These are phyloP conservation scores for Leucoraja erinaceus DNA, from an alignment of 2,113 vertebrate genomes.

Conservation along the genomic window DNA sequence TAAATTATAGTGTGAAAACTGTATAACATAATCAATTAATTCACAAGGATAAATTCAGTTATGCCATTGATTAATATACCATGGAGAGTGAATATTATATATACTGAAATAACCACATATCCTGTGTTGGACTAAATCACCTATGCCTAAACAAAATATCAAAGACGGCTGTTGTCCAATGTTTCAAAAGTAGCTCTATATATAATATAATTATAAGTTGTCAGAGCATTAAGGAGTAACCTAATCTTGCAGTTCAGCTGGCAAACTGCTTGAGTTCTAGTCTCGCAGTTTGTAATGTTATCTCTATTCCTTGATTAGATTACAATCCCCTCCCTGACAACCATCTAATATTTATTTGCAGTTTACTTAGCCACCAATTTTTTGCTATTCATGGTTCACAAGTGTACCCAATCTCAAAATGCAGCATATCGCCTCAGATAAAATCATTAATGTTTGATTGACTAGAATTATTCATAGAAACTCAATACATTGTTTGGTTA, in stretches of 20 bases:
- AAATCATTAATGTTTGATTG: not conserved
- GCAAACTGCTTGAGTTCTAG: conserved; percentile 20
- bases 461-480: not conserved
- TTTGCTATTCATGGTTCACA: conserved; percentile 23
- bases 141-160: not conserved
- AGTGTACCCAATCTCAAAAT: not conserved
- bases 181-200: conserved; percentile 30
- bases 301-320: conserved; percentile 25
- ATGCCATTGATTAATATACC: not conserved
- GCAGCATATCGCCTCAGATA: not conserved
- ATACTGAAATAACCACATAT: conserved; percentile 15
- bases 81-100: not conserved
- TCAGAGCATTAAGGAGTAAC: conserved; percentile 28
- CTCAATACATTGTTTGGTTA: not conserved
- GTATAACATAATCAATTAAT: not conserved
- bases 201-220: conserved; percentile 27
- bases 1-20: not conserved
- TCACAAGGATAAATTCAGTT: not conserved
- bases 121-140: not conserved
- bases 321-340: conserved; percentile 36
- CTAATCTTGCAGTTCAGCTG: conserved; percentile 11
- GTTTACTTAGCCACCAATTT: conserved; percentile 32
- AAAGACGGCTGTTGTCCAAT: conserved; percentile 31
- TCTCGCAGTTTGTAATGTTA: conserved; percentile 30
- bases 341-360: conserved; percentile 30